Conservation (phyloP, 2,888 invertebrate genomes). For the Ectobius pallidus region DNA sequence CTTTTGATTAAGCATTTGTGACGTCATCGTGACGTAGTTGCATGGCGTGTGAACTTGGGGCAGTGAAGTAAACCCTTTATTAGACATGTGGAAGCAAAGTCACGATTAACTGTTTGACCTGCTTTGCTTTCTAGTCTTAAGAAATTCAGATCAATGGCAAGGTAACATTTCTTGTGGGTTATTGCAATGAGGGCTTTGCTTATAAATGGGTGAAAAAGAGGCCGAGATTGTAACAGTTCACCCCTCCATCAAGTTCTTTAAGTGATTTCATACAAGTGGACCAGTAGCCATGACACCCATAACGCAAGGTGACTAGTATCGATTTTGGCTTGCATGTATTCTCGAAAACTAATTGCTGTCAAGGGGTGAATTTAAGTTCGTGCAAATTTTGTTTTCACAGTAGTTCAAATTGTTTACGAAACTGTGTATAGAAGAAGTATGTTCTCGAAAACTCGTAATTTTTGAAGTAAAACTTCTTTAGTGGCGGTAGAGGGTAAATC, state of each 20-base stretch:
- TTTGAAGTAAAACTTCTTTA: too few species aligned
- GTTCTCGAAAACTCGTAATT: too few species aligned
- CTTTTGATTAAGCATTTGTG: too few species aligned
- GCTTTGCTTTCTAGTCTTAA: neutral
- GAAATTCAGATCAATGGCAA: slow-evolving; percentile 1
- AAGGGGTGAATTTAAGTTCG: too few species aligned
- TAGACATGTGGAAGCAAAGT: neutral
- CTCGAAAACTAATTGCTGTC: neutral
- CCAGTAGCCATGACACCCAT: neutral
- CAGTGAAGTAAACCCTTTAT: neutral
- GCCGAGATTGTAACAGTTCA: neutral
- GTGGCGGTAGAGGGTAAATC: too few species aligned
- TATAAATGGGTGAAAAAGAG: neutral
- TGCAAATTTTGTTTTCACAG: too few species aligned
- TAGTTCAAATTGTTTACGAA: too few species aligned
- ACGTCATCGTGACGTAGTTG: neutral
- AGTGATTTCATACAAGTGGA: neutral
- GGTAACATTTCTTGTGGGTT: neutral
- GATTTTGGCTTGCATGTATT: neutral
- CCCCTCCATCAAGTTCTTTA: neutral
- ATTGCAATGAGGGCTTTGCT: neutral
- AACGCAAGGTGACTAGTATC: neutral
- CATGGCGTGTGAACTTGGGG: neutral
- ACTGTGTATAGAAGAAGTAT: too few species aligned
- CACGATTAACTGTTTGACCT: neutral